Percentiles rank a stretch among this genome's conserved stretches.
Conservation (phyloP, 37 sponge, comb jelly and placozoan genomes). For the Mnemiopsis leidyi region DNA sequence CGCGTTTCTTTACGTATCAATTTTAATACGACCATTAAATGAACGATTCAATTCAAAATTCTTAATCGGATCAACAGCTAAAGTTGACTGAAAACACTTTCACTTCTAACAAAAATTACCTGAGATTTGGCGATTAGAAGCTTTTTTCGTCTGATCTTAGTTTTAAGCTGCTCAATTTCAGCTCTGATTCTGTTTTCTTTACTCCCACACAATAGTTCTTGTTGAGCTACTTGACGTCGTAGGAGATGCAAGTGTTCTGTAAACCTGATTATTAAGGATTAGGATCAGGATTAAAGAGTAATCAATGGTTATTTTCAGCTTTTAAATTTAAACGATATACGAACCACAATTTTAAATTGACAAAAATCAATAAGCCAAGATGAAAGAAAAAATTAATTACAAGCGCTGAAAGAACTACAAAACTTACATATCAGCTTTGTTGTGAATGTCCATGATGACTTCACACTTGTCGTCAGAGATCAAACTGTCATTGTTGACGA, state of each 20-base stretch:
- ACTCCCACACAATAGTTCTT: neutral
- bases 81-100: no score
- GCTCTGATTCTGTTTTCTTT: slow-evolving; percentile 1
- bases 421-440: slow-evolving; percentile 61
- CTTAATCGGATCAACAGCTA: no score
- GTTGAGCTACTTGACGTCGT: slow-evolving; percentile 8
- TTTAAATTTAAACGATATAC: no score
- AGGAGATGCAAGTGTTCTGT: neutral
- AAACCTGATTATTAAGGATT: slow-evolving; percentile 15
- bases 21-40: no score
- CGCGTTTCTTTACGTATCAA: no score
- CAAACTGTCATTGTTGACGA: slow-evolving; percentile 32
- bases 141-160: neutral
- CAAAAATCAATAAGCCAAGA: no score
- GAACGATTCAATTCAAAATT: no score
- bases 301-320: no score
- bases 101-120: no score
- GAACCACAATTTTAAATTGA: no score
- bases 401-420: neutral
- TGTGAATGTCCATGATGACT: slow-evolving; percentile 42
- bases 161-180: slow-evolving; percentile 49
- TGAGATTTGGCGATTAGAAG: slow-evolving; percentile 25
- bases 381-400: neutral
- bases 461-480: slow-evolving; percentile 50
- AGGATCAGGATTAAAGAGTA: no score